A percentile compares a stretch with the other conserved stretches of the same genome.
Conservation (phyloP, 2,113 vertebrate species). For the Paradisaea rubra region DNA sequence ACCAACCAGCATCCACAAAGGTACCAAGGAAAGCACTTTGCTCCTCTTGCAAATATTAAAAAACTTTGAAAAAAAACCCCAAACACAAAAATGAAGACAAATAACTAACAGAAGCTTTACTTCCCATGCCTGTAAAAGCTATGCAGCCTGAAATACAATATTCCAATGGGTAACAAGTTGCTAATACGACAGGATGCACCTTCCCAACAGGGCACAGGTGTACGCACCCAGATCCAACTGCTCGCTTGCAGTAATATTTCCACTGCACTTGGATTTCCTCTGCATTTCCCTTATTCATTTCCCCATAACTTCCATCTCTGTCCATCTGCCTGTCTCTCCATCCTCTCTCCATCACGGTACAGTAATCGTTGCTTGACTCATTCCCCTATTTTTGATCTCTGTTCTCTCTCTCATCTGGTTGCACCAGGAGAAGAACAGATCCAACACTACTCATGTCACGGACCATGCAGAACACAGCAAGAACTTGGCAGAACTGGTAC, state of each 20-base stretch:
- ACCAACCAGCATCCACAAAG: not conserved
- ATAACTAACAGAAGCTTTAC: not conserved
- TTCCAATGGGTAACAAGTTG: not conserved
- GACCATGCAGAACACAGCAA: not conserved
- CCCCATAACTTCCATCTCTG: not conserved
- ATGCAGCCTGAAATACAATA: not conserved
- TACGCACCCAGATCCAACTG: not conserved
- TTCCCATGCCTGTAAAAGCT: not conserved
- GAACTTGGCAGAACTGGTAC: not conserved
- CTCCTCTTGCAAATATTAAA: not conserved
- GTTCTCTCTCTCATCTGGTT: not conserved
- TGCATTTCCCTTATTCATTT: not conserved
- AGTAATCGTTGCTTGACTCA: not conserved
- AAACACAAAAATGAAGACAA: not conserved
- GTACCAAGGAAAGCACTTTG: not conserved
- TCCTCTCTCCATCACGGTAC: not conserved
- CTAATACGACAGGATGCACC: not conserved
- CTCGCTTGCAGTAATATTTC: not conserved
- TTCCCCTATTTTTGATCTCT: not conserved
- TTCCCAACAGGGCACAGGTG: not conserved
- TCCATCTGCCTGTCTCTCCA: not conserved
- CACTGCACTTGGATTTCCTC: not conserved
- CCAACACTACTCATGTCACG: accelerated
- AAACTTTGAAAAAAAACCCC: not conserved
- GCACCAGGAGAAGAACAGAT: not conserved